Evolutionary conservation across 2,888 invertebrate species (phyloP).

Genomic region (Hypselothyrea guttata): DNA sequence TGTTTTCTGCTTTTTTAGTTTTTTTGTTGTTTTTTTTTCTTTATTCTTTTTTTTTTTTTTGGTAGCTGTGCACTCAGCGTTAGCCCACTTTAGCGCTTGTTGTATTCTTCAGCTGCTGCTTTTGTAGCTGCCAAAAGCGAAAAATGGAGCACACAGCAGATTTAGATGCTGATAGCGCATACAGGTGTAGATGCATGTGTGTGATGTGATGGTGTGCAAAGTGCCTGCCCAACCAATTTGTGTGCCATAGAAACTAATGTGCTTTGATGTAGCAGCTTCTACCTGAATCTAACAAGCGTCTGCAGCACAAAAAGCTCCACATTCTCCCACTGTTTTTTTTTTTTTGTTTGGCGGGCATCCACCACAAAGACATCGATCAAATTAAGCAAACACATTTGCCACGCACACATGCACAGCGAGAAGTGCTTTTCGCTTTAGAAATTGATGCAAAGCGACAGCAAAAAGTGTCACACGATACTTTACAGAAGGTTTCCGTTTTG

Average conservation of each 20-base stretch:
- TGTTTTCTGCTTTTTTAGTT: neutral
- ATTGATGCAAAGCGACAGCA: conserved; percentile 60
- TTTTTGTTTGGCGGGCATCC: neutral
- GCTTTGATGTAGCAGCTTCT: conserved; percentile 68
- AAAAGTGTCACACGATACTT: conserved; percentile 54
- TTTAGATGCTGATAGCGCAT: conserved; percentile 62
- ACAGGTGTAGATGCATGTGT: conserved; percentile 29
- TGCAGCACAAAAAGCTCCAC: conserved; percentile 29
- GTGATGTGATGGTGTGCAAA: conserved; percentile 49
- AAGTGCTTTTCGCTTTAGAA: conserved; percentile 35
- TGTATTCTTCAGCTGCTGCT: conserved; percentile 58
- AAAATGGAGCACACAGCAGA: conserved; percentile 71
- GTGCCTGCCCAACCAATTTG: conserved; percentile 73
- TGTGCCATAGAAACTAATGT: conserved; percentile 68
- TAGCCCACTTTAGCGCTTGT: conserved; percentile 64
- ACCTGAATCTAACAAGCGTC: conserved; percentile 31
- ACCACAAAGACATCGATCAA: conserved; percentile 60
- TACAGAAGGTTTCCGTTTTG: conserved; percentile 2
- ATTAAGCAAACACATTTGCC: conserved; percentile 61
- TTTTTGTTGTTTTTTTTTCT: neutral
- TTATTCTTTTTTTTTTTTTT: conserved; percentile 19
- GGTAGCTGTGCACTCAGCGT: conserved; percentile 59
- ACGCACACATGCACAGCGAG: conserved; percentile 8
- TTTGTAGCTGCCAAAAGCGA: conserved; percentile 34
- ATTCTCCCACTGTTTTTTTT: conserved; percentile 28